Percentiles rank a stretch among this genome's conserved stretches.
Conservation (phyloP, 1,140 invertebrate species). For the Drepana arcuata region DNA sequence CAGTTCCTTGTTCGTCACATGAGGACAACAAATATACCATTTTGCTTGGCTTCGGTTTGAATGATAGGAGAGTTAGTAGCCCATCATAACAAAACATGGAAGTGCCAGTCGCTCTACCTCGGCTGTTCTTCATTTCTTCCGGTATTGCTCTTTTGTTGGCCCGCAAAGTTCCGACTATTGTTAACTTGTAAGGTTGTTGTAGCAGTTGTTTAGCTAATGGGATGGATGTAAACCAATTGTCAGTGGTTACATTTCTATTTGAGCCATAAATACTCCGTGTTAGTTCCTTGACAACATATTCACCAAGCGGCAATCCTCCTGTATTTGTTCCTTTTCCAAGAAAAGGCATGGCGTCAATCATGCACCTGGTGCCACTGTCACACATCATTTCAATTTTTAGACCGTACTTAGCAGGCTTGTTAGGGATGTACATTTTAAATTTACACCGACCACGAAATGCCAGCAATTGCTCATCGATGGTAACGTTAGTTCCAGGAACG, state of each 20-base stretch:
- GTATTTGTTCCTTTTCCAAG: constrained; percentile 27
- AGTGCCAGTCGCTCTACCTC: constrained; percentile 12
- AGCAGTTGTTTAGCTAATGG: constrained; percentile 23
- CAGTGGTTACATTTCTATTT: constrained; percentile 46
- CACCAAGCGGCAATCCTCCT: constrained; percentile 16
- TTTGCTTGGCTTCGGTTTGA: background rate
- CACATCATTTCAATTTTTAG: constrained; percentile 35
- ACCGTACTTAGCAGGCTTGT: constrained; percentile 42
- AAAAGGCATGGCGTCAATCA: constrained; percentile 40
- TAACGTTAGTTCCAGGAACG: constrained; percentile 6
- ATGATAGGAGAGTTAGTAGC: background rate
- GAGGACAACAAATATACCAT: background rate
- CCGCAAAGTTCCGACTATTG: constrained; percentile 30
- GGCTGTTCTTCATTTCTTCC: constrained; percentile 18
- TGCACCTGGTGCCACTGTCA: constrained; percentile 34
- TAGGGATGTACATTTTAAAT: constrained; percentile 30
- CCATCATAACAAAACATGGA: constrained; percentile 31
- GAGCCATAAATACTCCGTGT: constrained; percentile 25
- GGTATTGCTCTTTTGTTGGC: constrained; percentile 40
- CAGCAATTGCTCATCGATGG: constrained; percentile 11
- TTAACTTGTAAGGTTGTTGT: constrained; percentile 28
- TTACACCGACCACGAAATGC: constrained; percentile 10
- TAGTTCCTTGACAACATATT: constrained; percentile 22
- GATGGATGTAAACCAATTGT: constrained; percentile 56
- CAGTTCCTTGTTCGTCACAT: background rate